A percentile compares a stretch with the other conserved stretches of the same genome.
phyloP scores from a whole-genome alignment of 2,113 vertebrate species.

The Galeopterus variegatus region DNA sequence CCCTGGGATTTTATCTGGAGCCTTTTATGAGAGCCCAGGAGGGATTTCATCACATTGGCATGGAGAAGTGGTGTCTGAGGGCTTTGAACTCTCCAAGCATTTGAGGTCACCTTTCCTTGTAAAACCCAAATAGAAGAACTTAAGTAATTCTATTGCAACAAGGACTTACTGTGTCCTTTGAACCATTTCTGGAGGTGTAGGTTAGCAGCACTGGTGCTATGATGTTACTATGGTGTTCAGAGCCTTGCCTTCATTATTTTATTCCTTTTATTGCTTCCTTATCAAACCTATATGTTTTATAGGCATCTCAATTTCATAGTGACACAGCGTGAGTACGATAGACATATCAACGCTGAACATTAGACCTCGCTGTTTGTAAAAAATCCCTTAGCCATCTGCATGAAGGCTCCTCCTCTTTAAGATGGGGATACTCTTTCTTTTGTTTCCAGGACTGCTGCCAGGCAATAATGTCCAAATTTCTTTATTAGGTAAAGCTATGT shows the following conservation, averaged over 20 bases:
- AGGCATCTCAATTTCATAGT: too few relatives aligned
- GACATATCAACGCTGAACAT: rapidly evolving
- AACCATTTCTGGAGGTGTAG: not conserved
- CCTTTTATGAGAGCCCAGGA: not conserved
- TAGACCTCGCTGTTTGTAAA: too few relatives aligned
- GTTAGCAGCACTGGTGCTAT: not conserved
- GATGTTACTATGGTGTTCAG: not conserved
- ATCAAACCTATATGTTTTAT: not conserved
- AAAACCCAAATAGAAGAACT: not conserved
- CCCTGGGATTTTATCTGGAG: not conserved
- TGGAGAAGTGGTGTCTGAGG: not conserved
- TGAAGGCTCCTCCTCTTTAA: not conserved
- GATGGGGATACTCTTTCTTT: too few relatives aligned
- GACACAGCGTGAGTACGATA: too few relatives aligned
- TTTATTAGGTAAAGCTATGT: not conserved
- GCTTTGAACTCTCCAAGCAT: not conserved
- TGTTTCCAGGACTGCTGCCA: not conserved
- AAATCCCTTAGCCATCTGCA: not conserved
- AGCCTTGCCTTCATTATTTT: not conserved
- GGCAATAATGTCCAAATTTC: not conserved
- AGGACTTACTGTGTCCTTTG: too few relatives aligned
- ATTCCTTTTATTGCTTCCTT: rapidly evolving
- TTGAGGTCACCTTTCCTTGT: not conserved
- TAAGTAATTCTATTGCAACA: not conserved
- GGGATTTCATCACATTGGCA: too few relatives aligned